These are phyloP conservation scores for Diachasma alloeum DNA, from an alignment of 1,140 invertebrate species.

Conservation along the genomic window DNA sequence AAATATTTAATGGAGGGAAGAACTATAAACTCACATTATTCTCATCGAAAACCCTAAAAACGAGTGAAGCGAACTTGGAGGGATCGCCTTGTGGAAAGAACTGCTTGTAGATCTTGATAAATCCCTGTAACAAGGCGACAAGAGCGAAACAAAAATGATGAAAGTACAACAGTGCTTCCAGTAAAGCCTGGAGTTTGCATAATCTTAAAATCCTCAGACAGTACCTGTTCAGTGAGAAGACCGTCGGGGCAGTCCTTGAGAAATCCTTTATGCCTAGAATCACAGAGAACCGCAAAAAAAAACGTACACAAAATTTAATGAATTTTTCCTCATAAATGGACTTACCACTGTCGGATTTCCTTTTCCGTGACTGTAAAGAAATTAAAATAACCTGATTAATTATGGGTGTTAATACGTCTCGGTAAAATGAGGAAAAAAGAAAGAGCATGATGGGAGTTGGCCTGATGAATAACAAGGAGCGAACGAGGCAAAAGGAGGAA, in stretches of 20 bases:
- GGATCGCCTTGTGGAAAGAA: conserved; percentile 99
- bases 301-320: conserved; percentile 26
- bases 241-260: conserved; percentile 93
- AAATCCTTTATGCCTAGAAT: conserved; percentile 89
- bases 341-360: conserved; percentile 86
- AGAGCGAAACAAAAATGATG: neutral
- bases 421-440: neutral
- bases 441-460: neutral
- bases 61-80: conserved; percentile 95
- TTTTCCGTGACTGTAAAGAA: conserved; percentile 84
- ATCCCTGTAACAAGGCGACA: conserved; percentile 78
- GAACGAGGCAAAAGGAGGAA: neutral
- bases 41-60: conserved; percentile 98
- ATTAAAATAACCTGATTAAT: conserved; percentile 52
- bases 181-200: neutral
- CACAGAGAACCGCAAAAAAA: conserved; percentile 22
- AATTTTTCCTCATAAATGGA: conserved; percentile 38
- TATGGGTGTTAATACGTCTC: neutral
- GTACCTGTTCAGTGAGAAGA: conserved; percentile 89
- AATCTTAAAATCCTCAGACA: conserved; percentile 38
- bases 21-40: conserved; percentile 85
- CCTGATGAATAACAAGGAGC: neutral
- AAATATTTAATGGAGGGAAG: no score
- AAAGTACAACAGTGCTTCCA: neutral
- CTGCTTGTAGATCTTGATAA: conserved; percentile 99